Conservation (phyloP, 2,113 vertebrate species). For the Melanocharis versteri region DNA sequence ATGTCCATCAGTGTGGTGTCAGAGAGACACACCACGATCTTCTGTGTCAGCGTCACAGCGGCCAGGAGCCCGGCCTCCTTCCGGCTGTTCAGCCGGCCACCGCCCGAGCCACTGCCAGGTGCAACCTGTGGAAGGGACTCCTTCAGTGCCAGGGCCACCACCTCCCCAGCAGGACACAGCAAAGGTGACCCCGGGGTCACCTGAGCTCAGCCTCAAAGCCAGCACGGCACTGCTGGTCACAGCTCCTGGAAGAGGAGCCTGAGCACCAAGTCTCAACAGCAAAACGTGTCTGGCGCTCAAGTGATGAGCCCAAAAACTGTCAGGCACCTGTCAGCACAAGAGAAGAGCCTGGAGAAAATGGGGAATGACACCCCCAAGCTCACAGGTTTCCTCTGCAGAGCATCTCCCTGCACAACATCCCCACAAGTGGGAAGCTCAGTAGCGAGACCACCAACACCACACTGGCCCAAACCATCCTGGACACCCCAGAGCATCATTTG, state of each 20-base stretch:
- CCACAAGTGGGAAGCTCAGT: background rate
- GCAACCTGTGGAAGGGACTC: conserved; percentile 79
- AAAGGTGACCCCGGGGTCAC: background rate
- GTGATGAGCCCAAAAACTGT: background rate
- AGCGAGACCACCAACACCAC: background rate
- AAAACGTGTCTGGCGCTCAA: background rate
- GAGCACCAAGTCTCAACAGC: background rate
- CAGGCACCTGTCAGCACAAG: background rate
- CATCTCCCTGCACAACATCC: background rate
- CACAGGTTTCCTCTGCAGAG: background rate
- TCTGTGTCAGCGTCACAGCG: conserved; percentile 88
- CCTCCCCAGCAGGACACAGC: background rate
- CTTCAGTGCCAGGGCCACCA: background rate
- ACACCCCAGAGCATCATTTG: background rate
- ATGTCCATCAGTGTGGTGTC: conserved; percentile 98
- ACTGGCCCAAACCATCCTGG: background rate
- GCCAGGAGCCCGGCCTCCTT: conserved; percentile 94
- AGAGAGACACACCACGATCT: conserved; percentile 92
- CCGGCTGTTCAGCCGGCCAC: conserved; percentile 88
- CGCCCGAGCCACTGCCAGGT: conserved; percentile 65
- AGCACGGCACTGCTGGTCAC: background rate
- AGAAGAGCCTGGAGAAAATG: background rate
- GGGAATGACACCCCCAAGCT: background rate
- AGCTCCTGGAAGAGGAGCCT: background rate
- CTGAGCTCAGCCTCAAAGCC: background rate